Base-by-base conservation (phyloP, 2,113 vertebrate species). In the Acanthochromis polyacanthus region DNA sequence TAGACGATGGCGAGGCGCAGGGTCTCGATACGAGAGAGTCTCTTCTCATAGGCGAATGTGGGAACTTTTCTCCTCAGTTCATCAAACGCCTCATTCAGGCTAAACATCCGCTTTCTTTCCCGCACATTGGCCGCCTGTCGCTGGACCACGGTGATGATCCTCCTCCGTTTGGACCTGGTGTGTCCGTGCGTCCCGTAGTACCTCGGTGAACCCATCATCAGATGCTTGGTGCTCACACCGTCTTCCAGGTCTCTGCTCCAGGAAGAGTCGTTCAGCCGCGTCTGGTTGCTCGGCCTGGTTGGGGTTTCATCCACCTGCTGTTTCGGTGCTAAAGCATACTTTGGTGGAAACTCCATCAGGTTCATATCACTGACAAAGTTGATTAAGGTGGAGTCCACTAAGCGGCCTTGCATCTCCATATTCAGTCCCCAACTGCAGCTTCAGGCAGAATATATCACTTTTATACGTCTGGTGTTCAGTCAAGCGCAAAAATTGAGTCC, bases 71-170 rank as follows among this genome's bases (percentile, higher is more conserved):
- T 96, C 80, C 98, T 94, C 78, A 99, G 94, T 75, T 94, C 95
- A 55, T 99, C 98, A 30, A 99, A 99, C 3, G 98, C 98, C 88
- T 99, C 97, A 67, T 99, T 99, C 78, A 99, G 95, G 81, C 96
- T 97, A 89, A 98, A 98, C 98, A 99, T 99, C 45, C 98, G 89
- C 80, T 95, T 97, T 76, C 98, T 95, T 62, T 99, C 98, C 12
- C 98, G 91, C 86, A 99, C 88, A 81, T 99, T 99, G 81, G 98
- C 98, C 3, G 97, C 98, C 88, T 97, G 96, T 20, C 98, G 95
- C 94, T 99, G 98, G 16, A 96, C 96, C 5, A 93, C 93, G 53
- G 95, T 97, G 92, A 99, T 97, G 89, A 98, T 90, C 2, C 98
- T 84, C 78, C 96, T 97, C 80, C 98, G 95, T 82, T 94, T 96